Evolutionary conservation across 1,140 invertebrate species (phyloP).

Genomic region (Bombus superbus): DNA sequence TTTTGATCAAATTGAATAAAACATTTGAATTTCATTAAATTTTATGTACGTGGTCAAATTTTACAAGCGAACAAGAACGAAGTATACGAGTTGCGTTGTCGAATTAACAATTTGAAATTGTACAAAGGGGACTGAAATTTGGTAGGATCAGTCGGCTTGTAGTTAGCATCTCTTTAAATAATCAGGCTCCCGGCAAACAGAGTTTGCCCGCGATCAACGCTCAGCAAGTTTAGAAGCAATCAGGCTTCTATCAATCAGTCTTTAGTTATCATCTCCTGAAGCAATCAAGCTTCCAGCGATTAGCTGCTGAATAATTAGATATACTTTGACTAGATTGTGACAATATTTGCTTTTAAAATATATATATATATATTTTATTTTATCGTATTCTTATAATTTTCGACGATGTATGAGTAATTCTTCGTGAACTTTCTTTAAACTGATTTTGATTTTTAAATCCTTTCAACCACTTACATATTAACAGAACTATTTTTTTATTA

Average conservation of each 20-base stretch:
- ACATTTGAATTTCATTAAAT: background rate
- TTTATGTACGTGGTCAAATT: background rate
- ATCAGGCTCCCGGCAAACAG: background rate
- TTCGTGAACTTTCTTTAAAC: background rate
- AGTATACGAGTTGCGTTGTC: background rate
- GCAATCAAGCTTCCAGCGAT: conserved; percentile 11
- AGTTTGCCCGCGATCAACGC: background rate
- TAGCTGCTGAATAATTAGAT: conserved; percentile 6
- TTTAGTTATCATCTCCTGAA: background rate
- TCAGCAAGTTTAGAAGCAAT: conserved; percentile 36
- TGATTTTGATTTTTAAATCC: background rate
- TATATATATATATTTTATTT: background rate
- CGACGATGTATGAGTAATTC: too few relatives aligned
- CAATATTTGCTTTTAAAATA: background rate
- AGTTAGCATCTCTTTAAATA: conserved; percentile 4
- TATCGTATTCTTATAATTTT: too few relatives aligned
- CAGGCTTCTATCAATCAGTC: conserved; percentile 12
- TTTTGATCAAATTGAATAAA: background rate
- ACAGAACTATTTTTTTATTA: background rate
- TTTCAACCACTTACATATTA: background rate
- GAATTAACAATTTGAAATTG: background rate
- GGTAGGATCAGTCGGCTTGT: background rate
- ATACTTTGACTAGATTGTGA: background rate
- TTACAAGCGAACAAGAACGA: background rate
- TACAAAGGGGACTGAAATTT: background rate